phyloP scores from a whole-genome alignment of 2,797 vertebrate genomes.

The Silurus lanzhouensis region DNA sequence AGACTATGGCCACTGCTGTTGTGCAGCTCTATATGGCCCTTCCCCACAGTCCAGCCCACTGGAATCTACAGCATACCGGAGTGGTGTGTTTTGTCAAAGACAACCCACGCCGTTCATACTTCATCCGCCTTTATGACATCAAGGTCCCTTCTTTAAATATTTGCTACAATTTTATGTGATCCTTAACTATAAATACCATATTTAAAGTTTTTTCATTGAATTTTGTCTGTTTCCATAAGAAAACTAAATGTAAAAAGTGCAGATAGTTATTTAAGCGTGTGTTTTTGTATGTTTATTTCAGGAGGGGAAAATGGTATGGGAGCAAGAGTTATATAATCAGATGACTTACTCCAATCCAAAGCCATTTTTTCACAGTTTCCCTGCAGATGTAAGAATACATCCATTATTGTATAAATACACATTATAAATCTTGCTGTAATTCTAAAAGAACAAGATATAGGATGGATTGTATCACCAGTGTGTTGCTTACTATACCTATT shows the following conservation, averaged over 20 bases:
- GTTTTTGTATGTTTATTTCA: slow-evolving; percentile 48
- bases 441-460: not conserved
- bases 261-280: not conserved
- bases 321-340: slow-evolving; percentile 77
- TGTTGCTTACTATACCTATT: not conserved
- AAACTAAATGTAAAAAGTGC: not conserved
- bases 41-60: slow-evolving; percentile 65
- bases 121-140: slow-evolving; percentile 76
- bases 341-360: slow-evolving; percentile 66
- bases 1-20: slow-evolving; percentile 75
- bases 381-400: slow-evolving; percentile 74
- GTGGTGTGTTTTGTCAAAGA: slow-evolving; percentile 79
- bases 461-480: not conserved
- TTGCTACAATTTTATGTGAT: not conserved
- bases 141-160: slow-evolving; percentile 60
- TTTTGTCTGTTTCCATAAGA: not conserved
- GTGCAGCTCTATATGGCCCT: slow-evolving; percentile 74
- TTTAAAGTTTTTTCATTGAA: not conserved
- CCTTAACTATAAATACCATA: not conserved
- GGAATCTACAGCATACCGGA: slow-evolving; percentile 73
- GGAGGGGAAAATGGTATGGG: slow-evolving; percentile 74
- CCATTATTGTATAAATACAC: not conserved
- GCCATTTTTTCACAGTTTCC: slow-evolving; percentile 76
- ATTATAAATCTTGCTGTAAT: not conserved
- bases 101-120: slow-evolving; percentile 77